A percentile compares a stretch with the other conserved stretches of the same genome.
phyloP scores from a whole-genome alignment of 2,888 invertebrate genomes.

The Oxytorus armatus region DNA sequence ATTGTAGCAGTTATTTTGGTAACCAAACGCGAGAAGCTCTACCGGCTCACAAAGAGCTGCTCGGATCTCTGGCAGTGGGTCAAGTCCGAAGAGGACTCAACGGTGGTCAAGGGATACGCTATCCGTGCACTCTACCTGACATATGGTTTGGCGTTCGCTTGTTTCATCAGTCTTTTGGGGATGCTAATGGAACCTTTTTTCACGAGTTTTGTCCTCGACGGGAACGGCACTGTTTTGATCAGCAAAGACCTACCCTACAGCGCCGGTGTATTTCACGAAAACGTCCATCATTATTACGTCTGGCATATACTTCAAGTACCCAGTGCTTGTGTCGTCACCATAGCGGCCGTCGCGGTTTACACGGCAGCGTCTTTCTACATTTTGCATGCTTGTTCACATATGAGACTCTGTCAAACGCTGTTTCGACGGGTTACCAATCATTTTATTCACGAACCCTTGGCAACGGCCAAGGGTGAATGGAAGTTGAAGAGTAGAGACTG shows the following conservation, averaged over 20 bases:
- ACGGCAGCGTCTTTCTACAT: conserved; percentile 55
- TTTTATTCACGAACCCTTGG: too few species aligned
- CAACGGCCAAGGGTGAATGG: too few species aligned
- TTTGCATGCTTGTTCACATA: conserved; percentile 61
- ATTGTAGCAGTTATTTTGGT: too few species aligned
- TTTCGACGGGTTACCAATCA: too few species aligned
- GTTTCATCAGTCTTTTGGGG: conserved; percentile 63
- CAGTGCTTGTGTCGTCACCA: conserved; percentile 33
- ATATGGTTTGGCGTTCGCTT: conserved; percentile 65
- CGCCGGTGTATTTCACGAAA: conserved; percentile 60
- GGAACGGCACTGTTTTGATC: conserved; percentile 52
- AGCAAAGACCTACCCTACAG: conserved; percentile 63
- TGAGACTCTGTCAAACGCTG: conserved; percentile 33
- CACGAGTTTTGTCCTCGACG: conserved; percentile 31
- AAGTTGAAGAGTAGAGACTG: too few species aligned
- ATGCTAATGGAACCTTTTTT: conserved; percentile 52
- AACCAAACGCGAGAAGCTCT: conserved; percentile 48
- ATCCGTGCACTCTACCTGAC: conserved; percentile 64
- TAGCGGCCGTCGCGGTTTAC: conserved; percentile 57
- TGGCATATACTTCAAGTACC: conserved; percentile 63
- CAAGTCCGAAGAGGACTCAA: conserved; percentile 47
- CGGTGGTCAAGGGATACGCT: conserved; percentile 48
- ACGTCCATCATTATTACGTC: conserved; percentile 34
- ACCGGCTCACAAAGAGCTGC: conserved; percentile 59
- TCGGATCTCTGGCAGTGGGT: conserved; percentile 69